Evolutionary conservation across 2,797 vertebrate species (phyloP), one percentile per base, ranked within the genome.

Genomic region (Sciaenops ocellatus): DNA sequence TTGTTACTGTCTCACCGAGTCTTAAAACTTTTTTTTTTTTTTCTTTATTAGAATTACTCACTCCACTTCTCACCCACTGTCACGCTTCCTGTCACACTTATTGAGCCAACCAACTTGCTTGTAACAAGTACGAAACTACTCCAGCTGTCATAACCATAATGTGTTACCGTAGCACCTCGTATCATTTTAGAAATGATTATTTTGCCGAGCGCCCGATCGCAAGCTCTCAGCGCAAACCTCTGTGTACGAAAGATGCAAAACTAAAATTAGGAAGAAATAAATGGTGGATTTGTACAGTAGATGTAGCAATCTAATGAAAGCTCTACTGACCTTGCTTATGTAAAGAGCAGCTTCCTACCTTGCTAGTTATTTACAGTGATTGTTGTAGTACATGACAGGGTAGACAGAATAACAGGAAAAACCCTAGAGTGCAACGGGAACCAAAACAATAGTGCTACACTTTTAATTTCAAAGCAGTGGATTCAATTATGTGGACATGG

Each of bases 11-110:
- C 80, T 87, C 80, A 54, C 86, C 55, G 76, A 91, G 76, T 86
- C 84, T 91, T 92, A 84, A 92, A 93, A 93, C 80, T 86, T 86
- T 86, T 78, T 90, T 86, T 90, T 86, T 86, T 89, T 85, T 86
- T 86, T 38, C 34, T 38, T 38, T 86, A 91, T 92, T 92, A 88
- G 86, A 94, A 92, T 91, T 87, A 84, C 83, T 90, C 86, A 85
- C 86, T 89, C 91, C 67, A 66, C 79, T 90, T 90, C 84, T 76
- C 85, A 81, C 77, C 75, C 85, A 59, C 76, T 79, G 85, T 87
- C 89, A 80, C 80, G 85, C 82, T 75, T 66, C 73, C 84, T 69
- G 64, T 92, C 85, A 85, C 73, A 82, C 87, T 86, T 85, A 91
- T 73, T 79, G 85, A 83, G 83, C 85, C 79, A 67, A 83, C 82